Evolutionary conservation across 2,888 invertebrate genomes (phyloP).

Genomic region (Baccha elongata): DNA sequence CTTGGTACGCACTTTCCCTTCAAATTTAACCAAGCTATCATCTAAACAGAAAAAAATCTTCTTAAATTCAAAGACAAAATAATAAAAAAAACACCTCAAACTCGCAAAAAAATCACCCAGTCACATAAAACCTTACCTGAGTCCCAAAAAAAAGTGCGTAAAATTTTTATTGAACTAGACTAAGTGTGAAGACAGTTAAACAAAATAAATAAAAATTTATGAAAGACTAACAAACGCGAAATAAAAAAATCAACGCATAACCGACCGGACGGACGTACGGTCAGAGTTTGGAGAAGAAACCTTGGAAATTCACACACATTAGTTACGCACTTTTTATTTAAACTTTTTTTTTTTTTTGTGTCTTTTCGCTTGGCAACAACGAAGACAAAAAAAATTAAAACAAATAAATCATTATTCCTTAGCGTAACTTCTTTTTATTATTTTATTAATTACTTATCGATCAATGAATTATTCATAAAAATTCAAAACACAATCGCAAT

Average conservation of each 20-base stretch:
- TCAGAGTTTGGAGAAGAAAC: conserved; percentile 3
- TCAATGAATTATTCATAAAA: conserved; percentile 65
- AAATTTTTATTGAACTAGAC: not conserved
- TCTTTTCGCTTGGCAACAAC: not conserved
- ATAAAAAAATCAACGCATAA: not conserved
- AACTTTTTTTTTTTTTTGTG: conserved; percentile 7
- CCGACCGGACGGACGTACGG: no score
- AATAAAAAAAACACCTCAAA: not conserved
- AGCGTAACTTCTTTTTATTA: conserved; percentile 30
- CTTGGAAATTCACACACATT: conserved; percentile 20
- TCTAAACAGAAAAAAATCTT: not conserved
- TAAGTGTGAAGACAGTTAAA: conserved; percentile 8
- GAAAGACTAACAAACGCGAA: not conserved
- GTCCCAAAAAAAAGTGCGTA: conserved; percentile 1
- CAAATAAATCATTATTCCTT: not conserved
- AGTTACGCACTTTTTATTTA: conserved; percentile 26
- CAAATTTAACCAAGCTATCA: not conserved
- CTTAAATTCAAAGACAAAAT: conserved; percentile 1
- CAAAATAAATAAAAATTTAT: conserved; percentile 11
- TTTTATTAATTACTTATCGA: conserved; percentile 61
- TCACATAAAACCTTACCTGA: not conserved
- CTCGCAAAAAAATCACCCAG: not conserved
- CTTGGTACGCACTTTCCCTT: conserved; percentile 22
- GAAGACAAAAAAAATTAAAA: not conserved
- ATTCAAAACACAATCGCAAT: not conserved